These are phyloP conservation scores for Fabriciana adippe DNA, from an alignment of 2,888 invertebrate species.

Conservation along the genomic window DNA sequence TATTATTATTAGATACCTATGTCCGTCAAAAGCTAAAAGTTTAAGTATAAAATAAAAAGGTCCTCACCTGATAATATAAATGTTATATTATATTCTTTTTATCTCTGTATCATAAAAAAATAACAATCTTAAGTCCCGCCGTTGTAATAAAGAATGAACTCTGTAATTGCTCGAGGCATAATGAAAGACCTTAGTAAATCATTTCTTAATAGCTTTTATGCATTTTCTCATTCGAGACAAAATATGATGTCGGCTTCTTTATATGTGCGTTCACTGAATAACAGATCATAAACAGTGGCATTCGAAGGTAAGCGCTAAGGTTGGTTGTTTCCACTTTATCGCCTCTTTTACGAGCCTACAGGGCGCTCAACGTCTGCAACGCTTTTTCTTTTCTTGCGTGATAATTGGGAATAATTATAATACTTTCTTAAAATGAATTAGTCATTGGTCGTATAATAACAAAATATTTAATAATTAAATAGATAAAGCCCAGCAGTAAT, in stretches of 20 bases:
- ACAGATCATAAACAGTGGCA: conserved; percentile 54
- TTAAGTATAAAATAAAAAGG: no score
- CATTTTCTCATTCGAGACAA: conserved; percentile 27
- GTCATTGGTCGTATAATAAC: no score
- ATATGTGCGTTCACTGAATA: conserved; percentile 47
- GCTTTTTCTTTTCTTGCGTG: conserved; percentile 48
- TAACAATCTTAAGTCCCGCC: background rate
- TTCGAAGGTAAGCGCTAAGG: conserved; percentile 55
- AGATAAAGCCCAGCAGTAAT: no score
- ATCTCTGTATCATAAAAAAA: background rate
- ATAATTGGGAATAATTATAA: conserved; percentile 11
- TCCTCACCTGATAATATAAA: no score
- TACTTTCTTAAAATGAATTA: background rate
- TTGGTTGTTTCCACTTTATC: conserved; percentile 60
- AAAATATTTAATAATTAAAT: no score
- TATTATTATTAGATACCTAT: no score
- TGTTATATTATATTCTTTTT: no score
- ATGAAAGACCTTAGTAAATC: conserved; percentile 23
- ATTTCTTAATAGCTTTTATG: conserved; percentile 33
- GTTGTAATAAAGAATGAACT: background rate
- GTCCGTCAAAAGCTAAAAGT: no score
- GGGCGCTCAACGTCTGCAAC: conserved; percentile 55
- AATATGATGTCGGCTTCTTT: conserved; percentile 36
- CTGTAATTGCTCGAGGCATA: conserved; percentile 16
- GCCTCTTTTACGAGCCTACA: conserved; percentile 57